These are phyloP conservation scores for Prionailurus viverrinus DNA, from an alignment of 2,113 vertebrate species.

Conservation along the genomic window DNA sequence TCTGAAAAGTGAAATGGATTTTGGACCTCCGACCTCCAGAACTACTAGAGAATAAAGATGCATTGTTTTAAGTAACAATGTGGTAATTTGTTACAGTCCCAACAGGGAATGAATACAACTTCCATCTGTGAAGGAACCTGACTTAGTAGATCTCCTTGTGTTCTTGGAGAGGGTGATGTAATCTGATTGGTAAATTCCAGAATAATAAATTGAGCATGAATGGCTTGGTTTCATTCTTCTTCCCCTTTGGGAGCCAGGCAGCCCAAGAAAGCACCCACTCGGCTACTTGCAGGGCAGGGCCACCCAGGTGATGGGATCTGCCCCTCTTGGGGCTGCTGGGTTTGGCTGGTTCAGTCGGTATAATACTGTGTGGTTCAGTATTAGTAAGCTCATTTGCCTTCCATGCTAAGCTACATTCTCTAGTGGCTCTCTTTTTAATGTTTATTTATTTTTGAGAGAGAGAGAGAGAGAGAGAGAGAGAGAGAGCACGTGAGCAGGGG, in stretches of 20 bases:
- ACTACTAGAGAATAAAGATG: neutral
- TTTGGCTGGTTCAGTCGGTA: neutral
- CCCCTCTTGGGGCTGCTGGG: neutral
- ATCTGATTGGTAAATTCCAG: neutral
- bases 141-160: neutral
- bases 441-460: too few relatives aligned
- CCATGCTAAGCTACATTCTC: neutral
- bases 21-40: neutral
- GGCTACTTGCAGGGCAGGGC: neutral
- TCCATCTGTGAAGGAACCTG: neutral
- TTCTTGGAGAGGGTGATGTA: neutral
- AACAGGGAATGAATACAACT: neutral
- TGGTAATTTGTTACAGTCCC: neutral
- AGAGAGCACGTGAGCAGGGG: too few relatives aligned
- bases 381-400: neutral
- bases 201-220: neutral
- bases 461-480: too few relatives aligned
- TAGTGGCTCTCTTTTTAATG: neutral
- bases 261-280: neutral
- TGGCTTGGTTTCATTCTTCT: neutral
- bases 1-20: neutral
- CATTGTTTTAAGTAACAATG: neutral
- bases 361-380: neutral
- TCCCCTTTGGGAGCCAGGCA: neutral
- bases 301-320: too few relatives aligned